A percentile compares a stretch with the other conserved stretches of the same genome.
These are phyloP conservation scores for Phenganax marumi DNA, from an alignment of 92 coral and sea anemone species.

Conservation along the genomic window DNA sequence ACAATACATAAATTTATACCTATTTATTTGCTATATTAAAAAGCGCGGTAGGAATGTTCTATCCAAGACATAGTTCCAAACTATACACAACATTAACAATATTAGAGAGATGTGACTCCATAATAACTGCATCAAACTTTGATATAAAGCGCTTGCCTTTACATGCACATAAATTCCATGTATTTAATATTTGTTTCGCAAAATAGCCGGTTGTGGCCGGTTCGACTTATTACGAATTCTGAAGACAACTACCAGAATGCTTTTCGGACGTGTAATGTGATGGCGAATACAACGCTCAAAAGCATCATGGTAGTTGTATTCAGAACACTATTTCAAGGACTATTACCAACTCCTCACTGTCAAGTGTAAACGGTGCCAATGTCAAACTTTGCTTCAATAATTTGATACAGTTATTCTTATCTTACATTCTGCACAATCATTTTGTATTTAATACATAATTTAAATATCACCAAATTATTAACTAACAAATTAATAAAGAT, in stretches of 20 bases:
- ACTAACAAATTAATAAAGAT: too few species aligned
- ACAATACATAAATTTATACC: not conserved
- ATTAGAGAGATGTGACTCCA: not conserved
- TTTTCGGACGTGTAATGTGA: too few species aligned
- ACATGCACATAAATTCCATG: too few species aligned
- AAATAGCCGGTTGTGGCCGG: too few species aligned
- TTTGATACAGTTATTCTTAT: not conserved
- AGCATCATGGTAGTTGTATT: too few species aligned
- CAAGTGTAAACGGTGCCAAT: not conserved
- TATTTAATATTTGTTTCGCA: too few species aligned
- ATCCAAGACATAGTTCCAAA: not conserved
- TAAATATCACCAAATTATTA: not conserved
- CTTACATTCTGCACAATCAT: not conserved
- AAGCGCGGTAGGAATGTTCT: conserved; percentile 34
- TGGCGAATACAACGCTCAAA: too few species aligned
- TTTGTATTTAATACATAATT: not conserved
- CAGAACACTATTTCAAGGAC: too few species aligned
- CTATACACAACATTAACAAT: not conserved
- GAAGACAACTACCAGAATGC: too few species aligned
- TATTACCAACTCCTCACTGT: too few species aligned
- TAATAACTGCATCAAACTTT: conserved; percentile 2
- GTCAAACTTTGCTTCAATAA: not conserved
- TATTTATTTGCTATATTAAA: not conserved
- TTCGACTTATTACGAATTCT: too few species aligned
- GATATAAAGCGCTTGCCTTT: too few species aligned